phyloP scores from a whole-genome alignment of 2,888 invertebrate species.

The Pollenia griseotomentosa region DNA sequence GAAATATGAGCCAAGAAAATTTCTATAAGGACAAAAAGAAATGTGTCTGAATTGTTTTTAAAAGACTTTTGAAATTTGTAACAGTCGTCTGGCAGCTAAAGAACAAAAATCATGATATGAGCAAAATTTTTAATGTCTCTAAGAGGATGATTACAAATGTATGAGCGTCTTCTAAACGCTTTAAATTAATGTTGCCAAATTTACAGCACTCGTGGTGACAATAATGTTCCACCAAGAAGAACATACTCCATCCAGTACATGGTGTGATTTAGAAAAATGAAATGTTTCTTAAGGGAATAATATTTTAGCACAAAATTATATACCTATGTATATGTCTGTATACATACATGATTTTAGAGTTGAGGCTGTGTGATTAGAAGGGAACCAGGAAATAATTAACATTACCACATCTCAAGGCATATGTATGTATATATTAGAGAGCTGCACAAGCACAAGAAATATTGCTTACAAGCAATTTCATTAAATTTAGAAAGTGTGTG shows the following conservation, averaged over 20 bases:
- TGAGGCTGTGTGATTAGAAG: not conserved
- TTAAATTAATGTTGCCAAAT: constrained; percentile 34
- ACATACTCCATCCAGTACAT: not conserved
- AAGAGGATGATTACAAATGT: not conserved
- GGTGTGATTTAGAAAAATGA: not conserved
- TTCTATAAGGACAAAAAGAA: not conserved
- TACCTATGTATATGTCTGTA: too few relatives aligned
- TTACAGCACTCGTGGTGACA: constrained; percentile 33
- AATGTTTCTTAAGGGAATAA: constrained; percentile 8
- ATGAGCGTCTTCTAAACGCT: constrained; percentile 11
- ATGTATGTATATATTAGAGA: not conserved
- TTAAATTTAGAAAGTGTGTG: too few relatives aligned
- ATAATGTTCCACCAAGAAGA: not conserved
- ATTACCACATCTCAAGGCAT: not conserved
- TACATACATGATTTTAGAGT: not conserved
- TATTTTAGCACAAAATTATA: not conserved
- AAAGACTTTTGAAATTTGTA: constrained; percentile 54
- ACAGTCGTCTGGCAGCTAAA: constrained; percentile 12
- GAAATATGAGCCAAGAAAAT: not conserved
- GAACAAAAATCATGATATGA: not conserved
- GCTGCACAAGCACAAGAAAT: too few relatives aligned
- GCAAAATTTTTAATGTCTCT: not conserved
- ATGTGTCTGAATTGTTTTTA: constrained; percentile 53
- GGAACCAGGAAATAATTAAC: not conserved
- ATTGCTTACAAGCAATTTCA: too few relatives aligned